Conservation (phyloP, 2,888 invertebrate species). For the Caenorhabditis zanzibari region DNA sequence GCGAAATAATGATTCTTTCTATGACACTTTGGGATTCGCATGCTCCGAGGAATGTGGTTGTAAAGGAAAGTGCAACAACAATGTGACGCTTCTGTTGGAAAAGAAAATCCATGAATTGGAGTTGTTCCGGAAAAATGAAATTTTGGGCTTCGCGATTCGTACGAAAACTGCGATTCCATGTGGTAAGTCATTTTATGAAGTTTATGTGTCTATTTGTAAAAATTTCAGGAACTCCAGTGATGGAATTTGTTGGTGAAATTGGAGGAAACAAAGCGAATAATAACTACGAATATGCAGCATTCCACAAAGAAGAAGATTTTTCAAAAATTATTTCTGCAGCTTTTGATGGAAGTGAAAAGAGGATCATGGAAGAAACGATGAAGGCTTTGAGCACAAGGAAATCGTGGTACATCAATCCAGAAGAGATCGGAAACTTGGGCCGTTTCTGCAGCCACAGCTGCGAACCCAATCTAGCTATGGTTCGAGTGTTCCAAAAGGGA, state of each 20-base stretch:
- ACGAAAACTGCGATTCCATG: background rate
- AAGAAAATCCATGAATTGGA: conserved; percentile 6
- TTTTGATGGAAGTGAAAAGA: background rate
- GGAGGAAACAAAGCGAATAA: background rate
- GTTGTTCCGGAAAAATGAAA: conserved; percentile 14
- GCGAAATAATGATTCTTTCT: background rate
- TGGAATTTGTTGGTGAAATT: conserved; percentile 31
- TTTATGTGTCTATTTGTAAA: background rate
- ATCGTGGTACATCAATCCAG: conserved; percentile 42
- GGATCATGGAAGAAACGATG: background rate
- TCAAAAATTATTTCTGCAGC: background rate
- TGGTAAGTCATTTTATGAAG: background rate
- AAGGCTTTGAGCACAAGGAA: background rate
- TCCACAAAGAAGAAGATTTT: background rate
- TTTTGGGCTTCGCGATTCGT: conserved; percentile 20
- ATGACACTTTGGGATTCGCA: conserved; percentile 30
- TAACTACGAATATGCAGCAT: conserved; percentile 5
- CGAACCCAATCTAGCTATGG: conserved; percentile 17
- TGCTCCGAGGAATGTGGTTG: conserved; percentile 33
- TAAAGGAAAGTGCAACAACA: conserved; percentile 31
- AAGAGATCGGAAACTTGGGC: conserved; percentile 11
- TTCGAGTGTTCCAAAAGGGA: conserved; percentile 44
- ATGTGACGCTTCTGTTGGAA: conserved; percentile 19
- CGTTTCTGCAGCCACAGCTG: conserved; percentile 36
- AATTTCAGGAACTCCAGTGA: conserved; percentile 24